A percentile compares a stretch with the other conserved stretches of the same genome.
Conservation (phyloP, 2,797 vertebrate species). For the Acomys russatus region DNA sequence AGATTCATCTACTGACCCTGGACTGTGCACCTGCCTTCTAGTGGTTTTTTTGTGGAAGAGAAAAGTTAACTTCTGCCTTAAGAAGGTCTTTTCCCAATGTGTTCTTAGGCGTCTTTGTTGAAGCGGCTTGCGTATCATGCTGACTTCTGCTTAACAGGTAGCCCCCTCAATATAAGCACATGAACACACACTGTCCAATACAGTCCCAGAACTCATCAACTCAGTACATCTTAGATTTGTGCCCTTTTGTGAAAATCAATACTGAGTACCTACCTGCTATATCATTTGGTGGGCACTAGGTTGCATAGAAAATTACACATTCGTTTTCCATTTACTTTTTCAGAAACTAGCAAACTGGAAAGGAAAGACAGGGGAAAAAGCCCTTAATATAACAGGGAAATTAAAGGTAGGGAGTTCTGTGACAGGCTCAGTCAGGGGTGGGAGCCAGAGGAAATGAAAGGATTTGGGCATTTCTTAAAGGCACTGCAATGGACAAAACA, state of each 20-base stretch:
- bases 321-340: neutral
- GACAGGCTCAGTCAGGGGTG: slow-evolving; percentile 51
- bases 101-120: slow-evolving; percentile 8
- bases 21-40: neutral
- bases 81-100: neutral
- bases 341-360: neutral
- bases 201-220: slow-evolving; percentile 1
- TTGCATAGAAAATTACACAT: neutral
- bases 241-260: neutral
- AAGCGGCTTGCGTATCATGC: slow-evolving; percentile 21
- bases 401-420: slow-evolving; percentile 47
- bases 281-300: neutral
- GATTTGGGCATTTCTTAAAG: slow-evolving; percentile 75
- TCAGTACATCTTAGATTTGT: neutral
- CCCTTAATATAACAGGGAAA: slow-evolving; percentile 6
- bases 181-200: neutral
- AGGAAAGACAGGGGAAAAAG: neutral
- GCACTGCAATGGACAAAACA: slow-evolving; percentile 46
- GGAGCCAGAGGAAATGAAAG: slow-evolving; percentile 75
- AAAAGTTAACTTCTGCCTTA: neutral
- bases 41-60: neutral
- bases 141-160: neutral
- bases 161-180: neutral
- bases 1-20: neutral
- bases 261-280: neutral